Percentiles rank a stretch among this genome's conserved stretches.
phyloP scores from a whole-genome alignment of 2,113 vertebrate genomes.

The Nyctibius bracteatus region DNA sequence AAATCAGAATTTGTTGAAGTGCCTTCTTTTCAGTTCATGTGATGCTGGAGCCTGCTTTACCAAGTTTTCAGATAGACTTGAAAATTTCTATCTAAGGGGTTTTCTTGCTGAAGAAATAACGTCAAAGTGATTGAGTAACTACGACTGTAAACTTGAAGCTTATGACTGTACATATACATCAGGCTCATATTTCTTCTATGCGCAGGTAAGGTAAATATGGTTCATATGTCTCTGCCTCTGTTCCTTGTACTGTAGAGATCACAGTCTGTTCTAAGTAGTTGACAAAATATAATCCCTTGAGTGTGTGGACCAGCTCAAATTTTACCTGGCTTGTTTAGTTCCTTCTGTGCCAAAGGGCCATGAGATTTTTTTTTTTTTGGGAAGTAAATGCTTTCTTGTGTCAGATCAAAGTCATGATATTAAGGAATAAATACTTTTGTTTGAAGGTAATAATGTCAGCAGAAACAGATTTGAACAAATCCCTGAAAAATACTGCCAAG shows the following conservation, averaged over 20 bases:
- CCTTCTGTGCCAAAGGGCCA: neutral
- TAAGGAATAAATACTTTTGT: neutral
- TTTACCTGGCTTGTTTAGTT: neutral
- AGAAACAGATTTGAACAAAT: neutral
- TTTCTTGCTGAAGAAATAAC: neutral
- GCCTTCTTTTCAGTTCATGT: neutral
- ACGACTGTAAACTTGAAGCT: neutral
- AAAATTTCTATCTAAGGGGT: neutral
- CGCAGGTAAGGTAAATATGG: neutral
- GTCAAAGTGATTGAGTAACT: neutral
- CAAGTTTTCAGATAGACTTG: neutral
- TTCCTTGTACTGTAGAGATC: neutral
- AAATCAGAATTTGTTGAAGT: neutral
- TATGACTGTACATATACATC: neutral
- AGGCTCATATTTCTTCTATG: neutral
- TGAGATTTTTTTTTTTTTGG: neutral
- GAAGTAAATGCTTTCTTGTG: neutral
- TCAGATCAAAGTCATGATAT: neutral
- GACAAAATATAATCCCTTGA: neutral
- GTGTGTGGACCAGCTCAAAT: neutral
- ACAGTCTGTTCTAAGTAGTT: neutral
- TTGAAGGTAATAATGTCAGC: neutral
- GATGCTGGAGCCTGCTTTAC: neutral
- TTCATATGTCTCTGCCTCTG: neutral
- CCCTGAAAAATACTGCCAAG: neutral